Base-by-base conservation (phyloP, 1,140 invertebrate species). In the Drosophila pandora region DNA sequence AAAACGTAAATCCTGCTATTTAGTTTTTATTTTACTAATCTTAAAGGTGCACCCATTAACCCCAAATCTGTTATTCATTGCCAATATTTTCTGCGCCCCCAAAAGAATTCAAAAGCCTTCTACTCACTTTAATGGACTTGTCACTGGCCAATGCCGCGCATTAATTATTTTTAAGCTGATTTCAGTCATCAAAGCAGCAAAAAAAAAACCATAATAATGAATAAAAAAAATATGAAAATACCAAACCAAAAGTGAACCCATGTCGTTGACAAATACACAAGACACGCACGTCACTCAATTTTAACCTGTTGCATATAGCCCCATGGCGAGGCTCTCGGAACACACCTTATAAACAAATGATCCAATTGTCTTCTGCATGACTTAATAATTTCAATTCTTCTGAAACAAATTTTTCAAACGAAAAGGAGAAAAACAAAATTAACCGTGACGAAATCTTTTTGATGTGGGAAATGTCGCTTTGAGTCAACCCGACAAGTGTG, bases 101-200 rank as follows among this genome's bases (percentile, higher is more conserved):
- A 25, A 37, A 25, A 37, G 41, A 39, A 56, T 30, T 23, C 25
- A 32, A 37, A 37, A 37, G 30, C 17, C 61, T 25, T 6, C 49
- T 53, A 70, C 23, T 52, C 43, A 61, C 80, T 89, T 89, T 89
- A 89, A 89, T 89, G 84, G 85, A 89, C 85, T 89, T 89, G 84
- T 89, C 84, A 85, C 79, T 81, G 77, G 48, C 60, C 77, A 84
- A 90, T 89, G 85, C 80, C 74, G 85, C 74, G 7, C 85, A 90
- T 89, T 89, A 89, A 89, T 89, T 89, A 81, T 81, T 79, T 85
- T 85, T 89, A 89, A 89, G 80, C 80, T 90, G 77, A 85, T 85
- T 85, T 65, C 74, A 75, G 78, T 75, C 74, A 57, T 69, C 69
- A 2, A 22, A 61, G 41, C 28, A 34, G 10, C 49, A 8, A 34